Evolutionary conservation across 2,797 vertebrate genomes (phyloP).

Genomic region (Xenopus petersii): DNA sequence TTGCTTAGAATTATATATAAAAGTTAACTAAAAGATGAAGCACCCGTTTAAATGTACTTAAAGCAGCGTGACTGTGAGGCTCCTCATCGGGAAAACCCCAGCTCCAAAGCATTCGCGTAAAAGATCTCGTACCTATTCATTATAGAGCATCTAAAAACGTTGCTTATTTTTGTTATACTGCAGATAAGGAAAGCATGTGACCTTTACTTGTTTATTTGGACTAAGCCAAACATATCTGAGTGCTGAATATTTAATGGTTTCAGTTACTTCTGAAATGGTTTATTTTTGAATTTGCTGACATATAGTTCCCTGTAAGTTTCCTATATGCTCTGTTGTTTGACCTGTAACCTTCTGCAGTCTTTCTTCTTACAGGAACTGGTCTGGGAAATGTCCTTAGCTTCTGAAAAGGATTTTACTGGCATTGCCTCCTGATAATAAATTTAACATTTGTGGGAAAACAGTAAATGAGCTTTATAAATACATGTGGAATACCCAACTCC

Average conservation of each 20-base stretch:
- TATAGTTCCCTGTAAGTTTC: not conserved
- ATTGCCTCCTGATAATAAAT: not conserved
- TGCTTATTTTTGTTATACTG: not conserved
- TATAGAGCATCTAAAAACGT: too few relatives aligned
- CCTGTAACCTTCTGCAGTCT: not conserved
- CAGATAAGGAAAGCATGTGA: not conserved
- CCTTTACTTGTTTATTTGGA: conserved; percentile 6
- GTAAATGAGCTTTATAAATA: not conserved
- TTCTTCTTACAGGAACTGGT: not conserved
- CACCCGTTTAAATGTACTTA: too few relatives aligned
- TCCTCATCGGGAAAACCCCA: too few relatives aligned
- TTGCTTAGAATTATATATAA: too few relatives aligned
- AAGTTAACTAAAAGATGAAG: too few relatives aligned
- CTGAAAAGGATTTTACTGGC: not conserved
- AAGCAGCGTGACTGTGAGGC: too few relatives aligned
- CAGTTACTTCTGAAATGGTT: not conserved
- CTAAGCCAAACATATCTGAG: not conserved
- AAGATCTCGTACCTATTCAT: too few relatives aligned
- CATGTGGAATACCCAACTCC: too few relatives aligned
- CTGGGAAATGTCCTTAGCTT: not conserved
- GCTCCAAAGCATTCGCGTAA: too few relatives aligned
- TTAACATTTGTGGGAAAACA: not conserved
- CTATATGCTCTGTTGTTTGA: not conserved
- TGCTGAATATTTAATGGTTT: not conserved
- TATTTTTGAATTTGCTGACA: too few relatives aligned